Conservation (phyloP, 2,888 invertebrate species). For the Melieria omissa region DNA sequence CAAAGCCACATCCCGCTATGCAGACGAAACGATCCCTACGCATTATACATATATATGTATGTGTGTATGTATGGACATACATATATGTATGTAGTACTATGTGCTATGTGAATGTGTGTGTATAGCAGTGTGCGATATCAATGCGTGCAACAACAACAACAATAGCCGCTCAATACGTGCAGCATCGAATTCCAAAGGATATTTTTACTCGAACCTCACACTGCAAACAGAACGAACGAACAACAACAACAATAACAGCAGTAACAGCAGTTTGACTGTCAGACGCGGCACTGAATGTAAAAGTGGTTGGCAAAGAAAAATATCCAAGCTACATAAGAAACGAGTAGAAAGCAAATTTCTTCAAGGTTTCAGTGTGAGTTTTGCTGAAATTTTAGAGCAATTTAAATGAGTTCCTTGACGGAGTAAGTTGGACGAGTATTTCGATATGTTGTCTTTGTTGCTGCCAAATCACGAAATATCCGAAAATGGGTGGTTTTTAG, state of each 20-base stretch:
- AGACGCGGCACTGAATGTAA: too few species aligned
- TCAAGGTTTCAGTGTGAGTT: too few species aligned
- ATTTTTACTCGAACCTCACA: slow-evolving; percentile 19
- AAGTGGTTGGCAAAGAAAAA: too few species aligned
- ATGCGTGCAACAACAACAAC: slow-evolving; percentile 1
- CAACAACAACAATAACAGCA: neutral
- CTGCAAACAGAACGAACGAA: neutral
- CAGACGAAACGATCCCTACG: neutral
- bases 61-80: neutral
- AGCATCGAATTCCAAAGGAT: slow-evolving; percentile 29
- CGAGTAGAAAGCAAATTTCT: too few species aligned
- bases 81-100: neutral
- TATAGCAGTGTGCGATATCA: neutral
- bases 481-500: too few species aligned
- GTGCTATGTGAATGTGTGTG: slow-evolving; percentile 8
- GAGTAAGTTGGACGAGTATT: too few species aligned
- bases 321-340: too few species aligned
- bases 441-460: too few species aligned
- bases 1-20: slow-evolving; percentile 30
- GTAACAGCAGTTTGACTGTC: neutral
- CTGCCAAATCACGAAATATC: too few species aligned
- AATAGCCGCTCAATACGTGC: slow-evolving; percentile 1
- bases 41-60: slow-evolving; percentile 1
- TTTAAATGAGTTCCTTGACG: too few species aligned
- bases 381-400: too few species aligned